Evolutionary conservation across 2,113 vertebrate genomes (phyloP).

Genomic region (Petrocephalus zakoni): DNA sequence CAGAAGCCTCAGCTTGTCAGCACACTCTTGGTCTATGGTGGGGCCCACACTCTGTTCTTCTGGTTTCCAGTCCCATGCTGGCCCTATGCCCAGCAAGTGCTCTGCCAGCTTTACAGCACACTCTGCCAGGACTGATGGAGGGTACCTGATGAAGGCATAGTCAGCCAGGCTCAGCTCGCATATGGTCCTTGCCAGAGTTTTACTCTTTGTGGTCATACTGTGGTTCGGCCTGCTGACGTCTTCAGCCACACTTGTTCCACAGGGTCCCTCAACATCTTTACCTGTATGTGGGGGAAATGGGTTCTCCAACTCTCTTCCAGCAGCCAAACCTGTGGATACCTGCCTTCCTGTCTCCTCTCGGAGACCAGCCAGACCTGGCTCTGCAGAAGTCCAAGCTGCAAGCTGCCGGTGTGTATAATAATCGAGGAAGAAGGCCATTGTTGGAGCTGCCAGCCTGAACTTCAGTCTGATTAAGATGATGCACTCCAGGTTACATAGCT

Average conservation of each 20-base stretch:
- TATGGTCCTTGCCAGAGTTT: constrained; percentile 63
- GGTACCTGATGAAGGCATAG: constrained; percentile 76
- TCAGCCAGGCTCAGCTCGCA: constrained; percentile 85
- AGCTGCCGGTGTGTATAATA: constrained; percentile 65
- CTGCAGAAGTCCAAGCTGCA: constrained; percentile 25
- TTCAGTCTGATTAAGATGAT: constrained; percentile 75
- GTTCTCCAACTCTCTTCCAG: neutral
- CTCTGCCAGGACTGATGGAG: constrained; percentile 74
- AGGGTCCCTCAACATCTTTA: neutral
- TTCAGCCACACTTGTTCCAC: neutral
- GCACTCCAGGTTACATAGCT: constrained; percentile 86
- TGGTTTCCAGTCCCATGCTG: constrained; percentile 32
- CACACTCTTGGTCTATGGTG: constrained; percentile 61
- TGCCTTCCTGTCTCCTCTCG: neutral
- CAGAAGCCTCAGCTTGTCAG: constrained; percentile 69
- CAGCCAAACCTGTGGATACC: neutral
- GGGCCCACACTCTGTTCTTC: constrained; percentile 34
- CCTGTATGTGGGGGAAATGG: neutral
- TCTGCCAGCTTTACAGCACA: constrained; percentile 70
- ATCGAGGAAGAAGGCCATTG: constrained; percentile 81
- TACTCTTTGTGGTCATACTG: constrained; percentile 38
- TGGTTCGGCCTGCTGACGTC: constrained; percentile 4
- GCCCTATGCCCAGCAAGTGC: constrained; percentile 53
- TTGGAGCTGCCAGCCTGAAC: constrained; percentile 77
- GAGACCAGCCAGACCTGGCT: constrained; percentile 14